Conservation (phyloP, 2,797 vertebrate genomes). For the Poeciliopsis paucimaculata region DNA sequence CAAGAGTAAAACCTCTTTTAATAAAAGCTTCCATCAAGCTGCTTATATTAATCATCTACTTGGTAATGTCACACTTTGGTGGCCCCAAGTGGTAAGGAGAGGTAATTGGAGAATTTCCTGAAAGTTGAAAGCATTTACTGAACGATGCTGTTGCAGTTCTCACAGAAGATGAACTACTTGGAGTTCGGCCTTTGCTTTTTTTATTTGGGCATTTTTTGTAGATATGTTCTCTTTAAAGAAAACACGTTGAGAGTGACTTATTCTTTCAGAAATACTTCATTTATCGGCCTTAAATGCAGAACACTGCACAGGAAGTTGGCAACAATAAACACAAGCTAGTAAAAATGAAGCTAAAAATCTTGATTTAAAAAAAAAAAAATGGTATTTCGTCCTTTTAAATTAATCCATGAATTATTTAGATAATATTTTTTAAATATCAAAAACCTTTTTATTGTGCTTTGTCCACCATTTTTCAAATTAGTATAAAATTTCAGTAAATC, state of each 20-base stretch:
- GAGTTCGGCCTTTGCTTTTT: neutral
- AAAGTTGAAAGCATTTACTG: conserved; percentile 7
- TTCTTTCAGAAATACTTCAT: no score
- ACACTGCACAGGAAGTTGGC: neutral
- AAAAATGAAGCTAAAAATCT: neutral
- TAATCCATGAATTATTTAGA: no score
- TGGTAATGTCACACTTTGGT: conserved; percentile 47
- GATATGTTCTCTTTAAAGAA: neutral
- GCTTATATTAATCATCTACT: conserved; percentile 24
- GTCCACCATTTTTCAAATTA: neutral
- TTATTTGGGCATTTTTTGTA: neutral
- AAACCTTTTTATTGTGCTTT: no score
- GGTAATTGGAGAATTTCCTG: conserved; percentile 13
- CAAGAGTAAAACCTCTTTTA: neutral
- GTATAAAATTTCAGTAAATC: neutral
- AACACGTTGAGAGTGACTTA: neutral
- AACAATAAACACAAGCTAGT: neutral
- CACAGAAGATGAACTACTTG: neutral
- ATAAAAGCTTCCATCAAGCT: conserved; percentile 16
- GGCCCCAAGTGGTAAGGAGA: conserved; percentile 3
- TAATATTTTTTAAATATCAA: no score
- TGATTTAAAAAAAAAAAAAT: no score
- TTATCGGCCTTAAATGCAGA: neutral
- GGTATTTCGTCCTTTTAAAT: no score
- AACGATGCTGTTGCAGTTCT: neutral